Evolutionary conservation across 2,888 invertebrate genomes (phyloP).

Genomic region (Trichacis sp.): DNA sequence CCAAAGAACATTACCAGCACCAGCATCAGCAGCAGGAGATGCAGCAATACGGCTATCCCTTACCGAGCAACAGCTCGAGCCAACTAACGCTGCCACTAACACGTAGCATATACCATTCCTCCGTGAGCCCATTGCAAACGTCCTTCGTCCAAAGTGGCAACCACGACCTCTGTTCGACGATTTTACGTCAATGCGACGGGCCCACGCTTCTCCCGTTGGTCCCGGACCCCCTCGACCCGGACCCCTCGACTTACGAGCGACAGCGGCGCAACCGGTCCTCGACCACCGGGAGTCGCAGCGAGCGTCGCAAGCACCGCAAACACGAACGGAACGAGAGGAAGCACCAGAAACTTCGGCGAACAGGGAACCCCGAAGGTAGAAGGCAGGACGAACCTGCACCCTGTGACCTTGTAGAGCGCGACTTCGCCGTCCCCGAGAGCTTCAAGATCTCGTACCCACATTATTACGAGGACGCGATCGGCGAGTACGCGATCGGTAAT

Average conservation of each 20-base stretch:
- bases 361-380: conserved; percentile 21
- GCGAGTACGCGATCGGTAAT: conserved; percentile 48
- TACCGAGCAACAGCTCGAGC: conserved; percentile 65
- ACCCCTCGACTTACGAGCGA: conserved; percentile 45
- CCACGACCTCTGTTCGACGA: conserved; percentile 44
- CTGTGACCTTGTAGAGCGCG: conserved; percentile 57
- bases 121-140: conserved; percentile 63
- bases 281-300: conserved; percentile 48
- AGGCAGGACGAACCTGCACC: conserved; percentile 38
- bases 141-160: conserved; percentile 60
- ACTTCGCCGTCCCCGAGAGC: conserved; percentile 61
- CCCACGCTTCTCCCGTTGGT: conserved; percentile 46
- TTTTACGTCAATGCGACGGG: conserved; percentile 33
- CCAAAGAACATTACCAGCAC: conserved; percentile 66
- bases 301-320: conserved; percentile 52
- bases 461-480: conserved; percentile 63
- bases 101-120: conserved; percentile 63
- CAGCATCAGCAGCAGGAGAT: conserved; percentile 65
- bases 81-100: conserved; percentile 66
- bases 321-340: conserved; percentile 57
- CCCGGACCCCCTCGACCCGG: conserved; percentile 48
- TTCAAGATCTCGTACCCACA: conserved; percentile 66
- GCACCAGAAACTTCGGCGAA: conserved; percentile 47
- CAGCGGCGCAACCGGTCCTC: conserved; percentile 39
- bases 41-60: conserved; percentile 69